Base-by-base conservation (phyloP, 2,888 invertebrate genomes). In the Erebia aethiops region DNA sequence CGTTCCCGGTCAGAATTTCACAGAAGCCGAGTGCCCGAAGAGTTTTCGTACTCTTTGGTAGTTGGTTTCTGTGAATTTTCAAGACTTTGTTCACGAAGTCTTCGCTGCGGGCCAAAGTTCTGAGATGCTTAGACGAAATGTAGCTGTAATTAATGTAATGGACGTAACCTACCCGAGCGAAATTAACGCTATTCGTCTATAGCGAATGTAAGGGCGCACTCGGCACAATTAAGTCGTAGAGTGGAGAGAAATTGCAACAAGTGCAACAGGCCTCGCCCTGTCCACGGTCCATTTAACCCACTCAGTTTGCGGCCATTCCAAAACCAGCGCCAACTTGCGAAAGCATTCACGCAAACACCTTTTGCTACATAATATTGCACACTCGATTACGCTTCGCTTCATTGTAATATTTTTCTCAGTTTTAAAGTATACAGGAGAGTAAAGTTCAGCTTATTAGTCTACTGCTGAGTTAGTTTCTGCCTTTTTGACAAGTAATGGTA, bases 61-160 rank as follows among this genome's bases (percentile, higher is more conserved):
- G 87, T 86, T 82, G 86, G 84, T 84, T 87, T 84, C 86, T 81
- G 83, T 78, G 81, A 87, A 88, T 87, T 90, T 89, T 88, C 88
- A 83, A 80, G 84, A 88, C 88, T 90, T 90, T 87, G 89, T 88
- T 87, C 82, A 81, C 83, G 82, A 83, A 87, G 86, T 87, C 87
- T 86, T 83, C 83, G 82, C 81, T 82, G 82, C 83, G 84, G 81
- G 83, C 82, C 83, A 83, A 90, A 91, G 86, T 92, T 91, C 85
- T 83, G 84, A 86, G 89, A 89, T 88, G 88, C 87, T 90, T 87
- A 88, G 89, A 89, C 88, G 91, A 90, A 92, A 90, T 89, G 88
- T 88, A 89, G 88, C 86, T 89, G 91, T 91, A 93, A 93, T 93
- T 92, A 93, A 86, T 87, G 87, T 92, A 93, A 93, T 93, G 91